Base-by-base conservation (phyloP, 2,113 vertebrate genomes). In the Eclectus roratus region DNA sequence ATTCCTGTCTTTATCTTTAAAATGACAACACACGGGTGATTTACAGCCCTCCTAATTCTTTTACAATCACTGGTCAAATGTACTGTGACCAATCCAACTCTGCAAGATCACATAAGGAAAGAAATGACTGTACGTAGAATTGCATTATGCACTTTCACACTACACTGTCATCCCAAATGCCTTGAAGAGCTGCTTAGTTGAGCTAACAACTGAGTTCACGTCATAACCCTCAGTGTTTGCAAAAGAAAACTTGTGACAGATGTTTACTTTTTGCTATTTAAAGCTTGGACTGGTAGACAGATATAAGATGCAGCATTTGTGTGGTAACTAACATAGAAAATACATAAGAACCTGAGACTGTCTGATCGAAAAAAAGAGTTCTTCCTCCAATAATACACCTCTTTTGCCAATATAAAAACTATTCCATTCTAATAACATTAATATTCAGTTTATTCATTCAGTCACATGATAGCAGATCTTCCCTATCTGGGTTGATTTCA, bases 1-100 rank as follows among this genome's bases (percentile, higher is more conserved):
- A 97, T 90, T 93, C 93, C 69, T 71, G 85, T 94, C 96, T 96
- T 95, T 97, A 97, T 96, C 97, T 97, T 97, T 93, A 85, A 93
- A 96, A 96, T 95, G 93, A 88, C 96, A 95, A 94, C 63, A 83
- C 55, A 17, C 64, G 49, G 82, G 94, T 95, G 68, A 97, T 97
- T 98, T 98, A 98, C 65, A 95, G 10, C 74, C 94, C 79, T 76
- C 13, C 39, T 87, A 92, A 96, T 96, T 96, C 97, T 92, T 96
- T 97, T 93, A 97, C 94, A 92, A 96, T 91, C 89, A 64, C 90
- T 84, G 81, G 79, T 96, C 37, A 90, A 96, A 91, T 65, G 87
- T 73, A 96, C 84, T 80, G 93, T 81, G 97, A 91, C 87, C 47
- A 92, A 89, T 91, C 70, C 83, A 94, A 44, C 23, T 56, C 89